These are phyloP conservation scores for Pachycephus smyrnensis DNA, from an alignment of 2,888 invertebrate genomes.

Conservation along the genomic window DNA sequence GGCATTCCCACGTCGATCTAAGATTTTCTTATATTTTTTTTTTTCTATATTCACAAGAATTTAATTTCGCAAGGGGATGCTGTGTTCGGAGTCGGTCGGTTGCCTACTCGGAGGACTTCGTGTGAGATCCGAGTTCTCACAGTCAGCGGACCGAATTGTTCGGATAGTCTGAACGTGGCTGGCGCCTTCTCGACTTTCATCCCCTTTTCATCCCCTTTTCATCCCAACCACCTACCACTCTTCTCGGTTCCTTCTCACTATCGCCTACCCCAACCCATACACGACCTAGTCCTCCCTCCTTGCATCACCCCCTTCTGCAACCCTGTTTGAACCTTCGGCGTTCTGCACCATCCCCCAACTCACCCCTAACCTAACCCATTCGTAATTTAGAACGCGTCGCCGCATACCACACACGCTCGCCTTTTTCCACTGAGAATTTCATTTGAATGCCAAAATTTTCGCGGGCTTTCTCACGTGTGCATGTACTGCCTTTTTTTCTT, in stretches of 20 bases:
- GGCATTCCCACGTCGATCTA: conserved; percentile 25
- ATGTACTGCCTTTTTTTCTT: background rate
- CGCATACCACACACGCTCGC: background rate
- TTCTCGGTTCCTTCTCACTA: background rate
- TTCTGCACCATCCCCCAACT: conserved; percentile 1
- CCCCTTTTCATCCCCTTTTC: background rate
- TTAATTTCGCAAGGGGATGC: conserved; percentile 42
- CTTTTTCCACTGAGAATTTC: conserved; percentile 20
- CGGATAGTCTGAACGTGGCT: conserved; percentile 23
- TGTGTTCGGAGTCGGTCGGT: conserved; percentile 14
- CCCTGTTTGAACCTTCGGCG: background rate
- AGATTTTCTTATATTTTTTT: conserved; percentile 17
- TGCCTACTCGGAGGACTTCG: conserved; percentile 22
- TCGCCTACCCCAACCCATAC: background rate
- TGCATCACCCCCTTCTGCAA: background rate
- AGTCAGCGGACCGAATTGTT: conserved; percentile 28
- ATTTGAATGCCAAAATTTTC: conserved; percentile 19
- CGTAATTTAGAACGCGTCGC: conserved; percentile 17
- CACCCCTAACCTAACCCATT: background rate
- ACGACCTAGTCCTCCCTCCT: background rate
- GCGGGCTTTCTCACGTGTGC: background rate
- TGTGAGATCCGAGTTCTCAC: conserved; percentile 22
- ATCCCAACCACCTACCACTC: background rate
- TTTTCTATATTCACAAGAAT: conserved; percentile 44
- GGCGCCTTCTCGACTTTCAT: background rate